Evolutionary conservation across 2,797 vertebrate genomes (phyloP).

Genomic region (Bufotes viridis): DNA sequence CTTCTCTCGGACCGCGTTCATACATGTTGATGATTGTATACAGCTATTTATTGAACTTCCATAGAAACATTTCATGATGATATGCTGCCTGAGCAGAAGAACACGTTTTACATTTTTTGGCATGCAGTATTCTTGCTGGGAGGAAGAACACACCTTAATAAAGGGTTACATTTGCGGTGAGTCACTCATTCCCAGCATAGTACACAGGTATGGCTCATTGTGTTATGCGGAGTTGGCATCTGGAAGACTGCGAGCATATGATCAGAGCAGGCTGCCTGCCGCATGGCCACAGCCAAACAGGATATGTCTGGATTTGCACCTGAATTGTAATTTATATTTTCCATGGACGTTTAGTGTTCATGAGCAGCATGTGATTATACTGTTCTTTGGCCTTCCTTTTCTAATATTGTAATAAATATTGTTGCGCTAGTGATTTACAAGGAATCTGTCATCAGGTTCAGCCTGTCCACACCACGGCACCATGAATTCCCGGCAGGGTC

Average conservation of each 20-base stretch:
- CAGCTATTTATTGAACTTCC: background rate
- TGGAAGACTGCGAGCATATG: background rate
- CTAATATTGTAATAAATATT: background rate
- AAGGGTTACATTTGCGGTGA: background rate
- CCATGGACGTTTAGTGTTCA: background rate
- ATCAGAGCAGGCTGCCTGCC: background rate
- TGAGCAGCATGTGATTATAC: background rate
- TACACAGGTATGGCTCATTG: background rate
- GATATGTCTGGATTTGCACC: background rate
- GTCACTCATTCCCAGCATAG: constrained; percentile 22
- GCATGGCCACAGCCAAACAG: background rate
- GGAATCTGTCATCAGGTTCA: too few relatives aligned
- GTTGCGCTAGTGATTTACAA: background rate
- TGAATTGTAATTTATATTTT: background rate
- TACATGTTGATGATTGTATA: background rate
- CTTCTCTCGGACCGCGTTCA: background rate
- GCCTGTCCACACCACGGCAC: too few relatives aligned
- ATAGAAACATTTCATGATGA: background rate
- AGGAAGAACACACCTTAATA: constrained; percentile 38
- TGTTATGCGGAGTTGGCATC: background rate
- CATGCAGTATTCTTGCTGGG: background rate
- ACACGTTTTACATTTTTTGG: background rate
- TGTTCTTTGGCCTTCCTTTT: background rate
- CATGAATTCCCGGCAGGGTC: too few relatives aligned
- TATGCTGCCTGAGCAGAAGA: background rate